These are phyloP conservation scores for Tragelaphus imberbis DNA, from an alignment of 2,113 vertebrate genomes.

Conservation along the genomic window DNA sequence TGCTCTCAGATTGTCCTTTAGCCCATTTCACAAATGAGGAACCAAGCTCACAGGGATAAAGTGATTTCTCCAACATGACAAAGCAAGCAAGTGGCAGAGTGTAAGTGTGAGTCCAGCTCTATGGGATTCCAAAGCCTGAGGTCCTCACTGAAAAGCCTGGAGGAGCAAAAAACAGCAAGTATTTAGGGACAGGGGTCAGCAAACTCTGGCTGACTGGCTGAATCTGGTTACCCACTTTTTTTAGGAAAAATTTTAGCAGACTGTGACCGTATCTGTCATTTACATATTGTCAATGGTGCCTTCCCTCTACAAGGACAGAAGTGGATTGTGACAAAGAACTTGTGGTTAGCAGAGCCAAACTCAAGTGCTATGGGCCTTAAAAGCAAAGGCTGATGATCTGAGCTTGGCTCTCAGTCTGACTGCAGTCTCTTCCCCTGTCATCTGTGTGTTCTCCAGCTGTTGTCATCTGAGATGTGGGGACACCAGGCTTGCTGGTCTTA, in stretches of 20 bases:
- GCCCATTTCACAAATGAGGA: neutral
- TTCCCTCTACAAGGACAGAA: neutral
- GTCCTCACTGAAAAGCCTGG: neutral
- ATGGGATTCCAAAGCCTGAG: neutral
- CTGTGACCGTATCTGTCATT: neutral
- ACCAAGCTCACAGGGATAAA: neutral
- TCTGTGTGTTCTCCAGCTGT: neutral
- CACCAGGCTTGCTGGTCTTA: neutral
- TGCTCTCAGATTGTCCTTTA: neutral
- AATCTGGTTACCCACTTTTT: neutral
- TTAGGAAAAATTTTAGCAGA: neutral
- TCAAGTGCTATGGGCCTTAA: neutral
- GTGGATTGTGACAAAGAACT: neutral
- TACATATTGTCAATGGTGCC: neutral
- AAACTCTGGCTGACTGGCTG: neutral
- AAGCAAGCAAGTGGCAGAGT: neutral
- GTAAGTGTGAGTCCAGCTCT: neutral
- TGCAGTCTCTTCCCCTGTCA: neutral
- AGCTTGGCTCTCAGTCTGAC: neutral
- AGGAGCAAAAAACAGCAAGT: neutral
- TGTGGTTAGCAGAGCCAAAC: neutral
- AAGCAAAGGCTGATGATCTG: neutral
- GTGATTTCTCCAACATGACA: neutral
- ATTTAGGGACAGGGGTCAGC: neutral
- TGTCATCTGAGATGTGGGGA: neutral